Conservation (phyloP, 2,113 vertebrate species). For the Elanus axillaris region DNA sequence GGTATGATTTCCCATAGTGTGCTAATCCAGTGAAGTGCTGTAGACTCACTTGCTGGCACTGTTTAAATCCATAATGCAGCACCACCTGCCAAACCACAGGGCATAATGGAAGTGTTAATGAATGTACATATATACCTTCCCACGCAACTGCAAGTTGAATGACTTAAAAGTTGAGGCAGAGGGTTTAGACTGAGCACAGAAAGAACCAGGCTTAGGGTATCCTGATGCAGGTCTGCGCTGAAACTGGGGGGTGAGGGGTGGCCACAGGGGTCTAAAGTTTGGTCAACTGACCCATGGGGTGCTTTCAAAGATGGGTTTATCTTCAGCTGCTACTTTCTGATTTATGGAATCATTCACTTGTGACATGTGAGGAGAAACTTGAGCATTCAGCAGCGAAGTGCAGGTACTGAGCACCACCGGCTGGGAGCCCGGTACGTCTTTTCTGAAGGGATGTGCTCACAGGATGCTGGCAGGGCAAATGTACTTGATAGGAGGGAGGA, state of each 20-base stretch:
- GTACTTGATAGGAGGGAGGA: neutral
- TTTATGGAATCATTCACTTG: neutral
- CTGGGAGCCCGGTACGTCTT: neutral
- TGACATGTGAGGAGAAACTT: neutral
- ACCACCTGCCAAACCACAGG: conserved; percentile 40
- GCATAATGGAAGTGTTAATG: conserved; percentile 58
- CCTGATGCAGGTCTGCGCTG: neutral
- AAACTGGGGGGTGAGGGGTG: neutral
- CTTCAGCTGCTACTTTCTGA: neutral
- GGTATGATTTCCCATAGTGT: neutral
- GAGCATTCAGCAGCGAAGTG: neutral
- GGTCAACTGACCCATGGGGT: neutral
- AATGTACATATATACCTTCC: conserved; percentile 28
- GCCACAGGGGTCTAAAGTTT: neutral
- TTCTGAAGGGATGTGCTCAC: fast-evolving
- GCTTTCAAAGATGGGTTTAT: neutral
- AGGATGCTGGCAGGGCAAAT: neutral
- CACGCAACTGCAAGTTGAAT: neutral
- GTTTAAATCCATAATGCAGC: conserved; percentile 47
- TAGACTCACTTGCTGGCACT: neutral
- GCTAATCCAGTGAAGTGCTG: conserved; percentile 5
- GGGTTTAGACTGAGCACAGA: neutral
- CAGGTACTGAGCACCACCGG: neutral
- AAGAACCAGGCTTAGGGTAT: neutral
- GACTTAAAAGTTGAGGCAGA: neutral